These are phyloP conservation scores for Stomorhina lunata DNA, from an alignment of 2,888 invertebrate genomes.

Conservation along the genomic window DNA sequence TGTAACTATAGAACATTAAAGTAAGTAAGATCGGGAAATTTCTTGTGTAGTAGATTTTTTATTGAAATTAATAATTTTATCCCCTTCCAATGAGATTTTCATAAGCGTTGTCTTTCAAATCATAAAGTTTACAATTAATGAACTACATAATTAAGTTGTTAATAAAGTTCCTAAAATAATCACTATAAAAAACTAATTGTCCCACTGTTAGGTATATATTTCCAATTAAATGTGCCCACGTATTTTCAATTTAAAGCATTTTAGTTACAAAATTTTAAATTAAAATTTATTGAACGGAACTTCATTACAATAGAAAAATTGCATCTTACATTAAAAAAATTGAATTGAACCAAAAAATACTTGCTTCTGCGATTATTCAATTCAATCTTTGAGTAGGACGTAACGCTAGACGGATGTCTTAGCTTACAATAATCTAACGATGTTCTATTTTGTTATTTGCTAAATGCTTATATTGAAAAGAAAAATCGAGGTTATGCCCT, in stretches of 20 bases:
- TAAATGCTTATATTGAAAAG: too few relatives aligned
- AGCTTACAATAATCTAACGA: conserved; percentile 6
- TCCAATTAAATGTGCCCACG: not conserved
- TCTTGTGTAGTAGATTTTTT: too few relatives aligned
- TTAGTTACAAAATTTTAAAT: not conserved
- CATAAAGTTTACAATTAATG: not conserved
- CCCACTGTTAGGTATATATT: not conserved
- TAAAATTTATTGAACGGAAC: conserved; percentile 6
- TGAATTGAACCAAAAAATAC: not conserved
- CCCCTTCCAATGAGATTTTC: too few relatives aligned
- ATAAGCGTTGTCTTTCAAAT: too few relatives aligned
- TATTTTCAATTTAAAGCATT: not conserved
- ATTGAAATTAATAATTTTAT: too few relatives aligned
- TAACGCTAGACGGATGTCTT: not conserved
- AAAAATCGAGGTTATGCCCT: conserved; percentile 40
- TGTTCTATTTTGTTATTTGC: conserved; percentile 33
- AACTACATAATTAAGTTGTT: not conserved
- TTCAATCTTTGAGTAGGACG: conserved; percentile 15
- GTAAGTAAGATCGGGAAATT: too few relatives aligned
- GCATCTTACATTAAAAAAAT: not conserved
- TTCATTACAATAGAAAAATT: conserved; percentile 26
- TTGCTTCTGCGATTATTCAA: not conserved
- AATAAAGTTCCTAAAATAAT: not conserved
- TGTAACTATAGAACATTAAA: too few relatives aligned
- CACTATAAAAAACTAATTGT: not conserved